A percentile compares a stretch with the other conserved stretches of the same genome.
Evolutionary conservation across 2,888 invertebrate species (phyloP).

Genomic region (Rhamphomyia laevipes): DNA sequence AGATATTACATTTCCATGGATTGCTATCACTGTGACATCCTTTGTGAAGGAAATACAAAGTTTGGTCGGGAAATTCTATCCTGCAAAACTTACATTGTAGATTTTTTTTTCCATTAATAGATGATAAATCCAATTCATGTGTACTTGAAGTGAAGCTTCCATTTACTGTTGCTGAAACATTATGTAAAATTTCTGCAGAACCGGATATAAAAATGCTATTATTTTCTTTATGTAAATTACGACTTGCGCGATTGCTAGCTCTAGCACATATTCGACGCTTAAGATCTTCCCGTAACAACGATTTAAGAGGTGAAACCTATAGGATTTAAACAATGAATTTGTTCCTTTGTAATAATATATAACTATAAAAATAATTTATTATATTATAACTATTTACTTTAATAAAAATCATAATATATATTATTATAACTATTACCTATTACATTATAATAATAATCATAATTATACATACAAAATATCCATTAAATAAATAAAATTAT

Average conservation of each 20-base stretch:
- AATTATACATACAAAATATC: conserved; percentile 14
- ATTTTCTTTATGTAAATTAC: conserved; percentile 31
- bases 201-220: conserved; percentile 19
- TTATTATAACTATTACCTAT: too few relatives aligned
- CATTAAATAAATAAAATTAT: too few relatives aligned
- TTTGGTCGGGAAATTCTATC: conserved; percentile 91
- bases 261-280: conserved; percentile 66
- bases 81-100: conserved; percentile 84
- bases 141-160: conserved; percentile 64
- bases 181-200: conserved; percentile 27
- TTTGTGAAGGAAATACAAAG: conserved; percentile 92
- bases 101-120: conserved; percentile 39
- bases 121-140: conserved; percentile 42
- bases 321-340: too few relatives aligned
- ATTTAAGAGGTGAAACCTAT: conserved; percentile 73
- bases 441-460: conserved; percentile 16
- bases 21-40: conserved; percentile 96
- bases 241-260: conserved; percentile 44
- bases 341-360: too few relatives aligned
- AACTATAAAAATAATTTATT: too few relatives aligned
- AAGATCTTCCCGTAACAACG: conserved; percentile 69
- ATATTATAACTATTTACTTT: too few relatives aligned
- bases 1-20: conserved; percentile 95
- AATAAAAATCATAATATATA: too few relatives aligned
- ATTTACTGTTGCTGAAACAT: conserved; percentile 41